Conservation (phyloP, 2,888 invertebrate species). For the Andrena minutula region DNA sequence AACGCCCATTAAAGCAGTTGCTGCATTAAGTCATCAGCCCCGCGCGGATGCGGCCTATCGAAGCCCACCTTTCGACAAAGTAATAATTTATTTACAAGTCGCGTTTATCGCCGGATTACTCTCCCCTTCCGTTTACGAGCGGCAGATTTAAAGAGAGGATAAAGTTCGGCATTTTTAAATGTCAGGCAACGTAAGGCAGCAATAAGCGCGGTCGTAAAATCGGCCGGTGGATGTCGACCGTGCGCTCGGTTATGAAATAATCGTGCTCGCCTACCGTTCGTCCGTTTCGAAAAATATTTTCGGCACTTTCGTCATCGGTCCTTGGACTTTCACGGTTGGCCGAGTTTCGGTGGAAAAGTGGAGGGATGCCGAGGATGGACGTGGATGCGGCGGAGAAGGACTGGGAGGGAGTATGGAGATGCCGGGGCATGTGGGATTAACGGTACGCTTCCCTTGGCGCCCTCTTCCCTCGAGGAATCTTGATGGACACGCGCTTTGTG, state of each 20-base stretch:
- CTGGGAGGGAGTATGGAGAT: background rate
- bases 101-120: background rate
- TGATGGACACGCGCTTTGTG: conserved; percentile 39
- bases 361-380: conserved; percentile 29
- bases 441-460: conserved; percentile 42
- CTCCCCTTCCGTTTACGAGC: background rate
- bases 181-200: background rate
- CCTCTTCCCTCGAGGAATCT: conserved; percentile 31
- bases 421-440: conserved; percentile 35
- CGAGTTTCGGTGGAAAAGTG: conserved; percentile 28
- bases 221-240: background rate
- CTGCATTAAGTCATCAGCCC: conserved; percentile 9
- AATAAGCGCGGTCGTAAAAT: conserved; percentile 41
- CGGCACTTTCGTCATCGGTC: conserved; percentile 28
- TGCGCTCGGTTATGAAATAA: conserved; percentile 27
- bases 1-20: background rate
- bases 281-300: conserved; percentile 1
- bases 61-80: conserved; percentile 6
- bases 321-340: conserved; percentile 47
- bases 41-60: background rate
- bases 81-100: background rate
- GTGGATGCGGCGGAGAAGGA: conserved; percentile 11
- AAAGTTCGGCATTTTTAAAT: conserved; percentile 30
- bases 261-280: background rate
- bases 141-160: conserved; percentile 13